These are phyloP conservation scores for Drosophila cognata DNA, from an alignment of 2,888 invertebrate species.

Conservation along the genomic window DNA sequence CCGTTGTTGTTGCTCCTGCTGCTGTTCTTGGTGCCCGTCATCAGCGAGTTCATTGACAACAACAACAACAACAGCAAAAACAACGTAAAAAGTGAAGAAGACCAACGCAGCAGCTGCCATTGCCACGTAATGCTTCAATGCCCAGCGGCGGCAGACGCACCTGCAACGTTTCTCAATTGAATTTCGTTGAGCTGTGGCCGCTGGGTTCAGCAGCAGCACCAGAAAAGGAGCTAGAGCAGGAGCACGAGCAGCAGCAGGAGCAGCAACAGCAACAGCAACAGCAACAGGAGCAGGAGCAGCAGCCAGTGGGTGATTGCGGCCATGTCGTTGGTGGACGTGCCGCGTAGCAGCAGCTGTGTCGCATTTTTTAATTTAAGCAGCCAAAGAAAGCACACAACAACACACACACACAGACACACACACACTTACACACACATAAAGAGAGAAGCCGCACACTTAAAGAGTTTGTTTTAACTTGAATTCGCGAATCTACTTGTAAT, in stretches of 20 bases:
- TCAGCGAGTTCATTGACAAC: slow-evolving; percentile 49
- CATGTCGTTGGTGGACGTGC: not conserved
- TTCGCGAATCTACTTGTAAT: slow-evolving; percentile 5
- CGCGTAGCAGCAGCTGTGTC: slow-evolving; percentile 36
- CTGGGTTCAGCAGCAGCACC: slow-evolving; percentile 2
- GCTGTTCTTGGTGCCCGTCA: slow-evolving; percentile 31
- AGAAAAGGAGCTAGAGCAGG: no score
- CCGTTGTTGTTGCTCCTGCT: slow-evolving; percentile 25
- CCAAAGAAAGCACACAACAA: slow-evolving; percentile 4
- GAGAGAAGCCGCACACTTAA: slow-evolving; percentile 9
- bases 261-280: not conserved
- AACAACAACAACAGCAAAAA: slow-evolving; percentile 19
- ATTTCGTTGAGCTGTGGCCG: slow-evolving; percentile 36
- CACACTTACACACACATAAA: not conserved
- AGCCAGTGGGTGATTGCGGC: not conserved
- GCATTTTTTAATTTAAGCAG: slow-evolving; percentile 37
- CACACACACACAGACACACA: not conserved
- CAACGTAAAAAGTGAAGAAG: not conserved
- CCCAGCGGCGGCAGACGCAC: slow-evolving; percentile 45
- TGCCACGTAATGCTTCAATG: slow-evolving; percentile 50
- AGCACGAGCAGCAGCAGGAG: not conserved
- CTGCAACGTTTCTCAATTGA: slow-evolving; percentile 54
- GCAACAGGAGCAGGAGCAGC: not conserved
- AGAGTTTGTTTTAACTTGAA: slow-evolving; percentile 23
- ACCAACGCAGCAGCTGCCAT: slow-evolving; percentile 5